phyloP scores from a whole-genome alignment of 2,797 vertebrate genomes.

The Parambassis ranga region DNA sequence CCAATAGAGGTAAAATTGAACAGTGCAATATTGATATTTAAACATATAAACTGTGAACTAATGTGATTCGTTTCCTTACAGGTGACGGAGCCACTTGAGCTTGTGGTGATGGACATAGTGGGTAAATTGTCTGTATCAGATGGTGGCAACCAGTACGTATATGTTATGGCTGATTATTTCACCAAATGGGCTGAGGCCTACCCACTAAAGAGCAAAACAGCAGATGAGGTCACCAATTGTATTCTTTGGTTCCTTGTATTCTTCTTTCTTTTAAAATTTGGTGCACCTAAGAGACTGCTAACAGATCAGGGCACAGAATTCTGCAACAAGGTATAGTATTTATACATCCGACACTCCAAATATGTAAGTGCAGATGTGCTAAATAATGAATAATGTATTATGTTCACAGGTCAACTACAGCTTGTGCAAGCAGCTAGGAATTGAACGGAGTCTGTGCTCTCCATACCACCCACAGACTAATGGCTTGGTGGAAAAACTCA shows the following conservation, averaged over 20 bases:
- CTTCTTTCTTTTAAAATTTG: background rate
- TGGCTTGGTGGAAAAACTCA: background rate
- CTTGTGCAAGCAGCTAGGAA: background rate
- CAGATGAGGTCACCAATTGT: background rate
- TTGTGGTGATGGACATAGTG: background rate
- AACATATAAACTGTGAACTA: background rate
- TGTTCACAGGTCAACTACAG: background rate
- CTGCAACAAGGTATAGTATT: background rate
- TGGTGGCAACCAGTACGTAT: background rate
- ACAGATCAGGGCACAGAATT: background rate
- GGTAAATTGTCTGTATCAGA: background rate
- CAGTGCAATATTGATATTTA: too few species aligned
- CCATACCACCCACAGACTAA: background rate
- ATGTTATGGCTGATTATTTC: background rate
- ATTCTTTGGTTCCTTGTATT: too few species aligned
- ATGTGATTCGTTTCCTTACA: background rate
- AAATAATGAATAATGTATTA: background rate
- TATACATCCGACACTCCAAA: too few species aligned
- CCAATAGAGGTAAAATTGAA: background rate
- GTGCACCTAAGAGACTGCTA: background rate
- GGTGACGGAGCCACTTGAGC: background rate
- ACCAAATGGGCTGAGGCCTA: background rate
- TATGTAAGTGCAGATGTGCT: background rate
- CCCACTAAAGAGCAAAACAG: background rate
- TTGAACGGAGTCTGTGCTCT: background rate